Base-by-base conservation (phyloP, 2,797 vertebrate genomes). In the Pempheris klunzingeri region DNA sequence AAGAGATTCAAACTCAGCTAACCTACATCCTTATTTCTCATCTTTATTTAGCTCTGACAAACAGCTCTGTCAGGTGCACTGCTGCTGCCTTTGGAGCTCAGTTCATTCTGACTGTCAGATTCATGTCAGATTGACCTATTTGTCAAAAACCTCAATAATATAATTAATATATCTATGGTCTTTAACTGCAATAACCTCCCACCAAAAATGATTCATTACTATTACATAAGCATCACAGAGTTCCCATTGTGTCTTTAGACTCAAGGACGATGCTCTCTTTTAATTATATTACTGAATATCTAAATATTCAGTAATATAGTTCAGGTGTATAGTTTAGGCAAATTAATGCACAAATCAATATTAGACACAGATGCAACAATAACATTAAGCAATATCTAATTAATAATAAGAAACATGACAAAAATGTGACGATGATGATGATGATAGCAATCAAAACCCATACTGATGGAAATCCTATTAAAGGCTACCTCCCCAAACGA, bases 21-120 rank as follows among this genome's bases (percentile, higher is more conserved):
- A 72, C 50, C 50, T 63, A 67, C 64, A 70, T 63, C 52, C 58
- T 53, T 15, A 39, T 32, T 1, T 57, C 54, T 74, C 60, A 32
- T 66, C 61, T 50, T 39, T 53, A 41, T 54, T 74, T 73, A 66
- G 43, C 41, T 36, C 67, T 61, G 41, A 80, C 50, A 55, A 58
- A 60, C 66, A 58, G 26, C 36, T 58, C 34, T 58, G 60, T 77
- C 49, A 71, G 44, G 28, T 65, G 17, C 41, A 24, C 10, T 53
- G 43, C 14, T 26, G 20, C 30, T n/a, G n/a, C n/a, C n/a, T n/a
- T n/a, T n/a, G n/a, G n/a, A n/a, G n/a, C n/a, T n/a, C n/a, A n/a
- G n/a, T n/a, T n/a, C n/a, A n/a, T n/a, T n/a, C n/a, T n/a, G n/a
- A n/a, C n/a, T n/a, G n/a, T n/a, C n/a, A n/a, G n/a, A n/a, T n/a